Conservation (phyloP, 2,888 invertebrate species). For the Petrolisthes manimaculis region DNA sequence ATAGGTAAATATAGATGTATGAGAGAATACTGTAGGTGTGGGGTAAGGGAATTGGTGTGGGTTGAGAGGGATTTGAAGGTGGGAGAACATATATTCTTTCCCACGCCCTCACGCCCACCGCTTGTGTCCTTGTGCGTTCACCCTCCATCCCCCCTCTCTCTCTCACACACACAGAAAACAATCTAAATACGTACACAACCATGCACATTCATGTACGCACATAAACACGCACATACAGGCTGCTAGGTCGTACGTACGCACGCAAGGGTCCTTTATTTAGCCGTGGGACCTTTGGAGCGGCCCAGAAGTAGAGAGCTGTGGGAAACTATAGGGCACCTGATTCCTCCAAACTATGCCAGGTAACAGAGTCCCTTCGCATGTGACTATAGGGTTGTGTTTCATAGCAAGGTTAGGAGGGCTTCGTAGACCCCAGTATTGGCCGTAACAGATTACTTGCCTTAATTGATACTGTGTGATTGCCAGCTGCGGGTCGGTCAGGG, state of each 20-base stretch:
- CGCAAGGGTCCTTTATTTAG: slow-evolving; percentile 3
- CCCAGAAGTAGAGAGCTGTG: not conserved
- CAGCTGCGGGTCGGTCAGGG: not conserved
- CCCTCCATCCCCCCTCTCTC: not conserved
- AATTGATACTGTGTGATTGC: slow-evolving; percentile 20
- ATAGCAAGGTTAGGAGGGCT: too few relatives aligned
- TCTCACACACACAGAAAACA: not conserved
- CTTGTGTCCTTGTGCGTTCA: too few relatives aligned
- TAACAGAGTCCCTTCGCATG: too few relatives aligned
- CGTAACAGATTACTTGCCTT: not conserved
- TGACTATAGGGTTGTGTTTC: too few relatives aligned
- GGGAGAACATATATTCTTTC: too few relatives aligned
- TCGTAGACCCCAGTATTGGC: not conserved
- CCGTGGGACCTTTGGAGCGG: slow-evolving; percentile 9
- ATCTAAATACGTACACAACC: not conserved
- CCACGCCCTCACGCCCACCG: too few relatives aligned
- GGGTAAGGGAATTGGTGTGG: too few relatives aligned
- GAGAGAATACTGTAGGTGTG: too few relatives aligned
- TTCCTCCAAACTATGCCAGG: too few relatives aligned
- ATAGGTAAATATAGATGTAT: too few relatives aligned
- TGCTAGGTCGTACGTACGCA: not conserved
- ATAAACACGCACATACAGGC: slow-evolving; percentile 8
- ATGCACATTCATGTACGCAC: slow-evolving; percentile 6
- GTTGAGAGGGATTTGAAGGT: too few relatives aligned
- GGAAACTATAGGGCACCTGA: too few relatives aligned